Conservation (phyloP, 2,113 vertebrate genomes). For the Daubentonia madagascariensis region DNA sequence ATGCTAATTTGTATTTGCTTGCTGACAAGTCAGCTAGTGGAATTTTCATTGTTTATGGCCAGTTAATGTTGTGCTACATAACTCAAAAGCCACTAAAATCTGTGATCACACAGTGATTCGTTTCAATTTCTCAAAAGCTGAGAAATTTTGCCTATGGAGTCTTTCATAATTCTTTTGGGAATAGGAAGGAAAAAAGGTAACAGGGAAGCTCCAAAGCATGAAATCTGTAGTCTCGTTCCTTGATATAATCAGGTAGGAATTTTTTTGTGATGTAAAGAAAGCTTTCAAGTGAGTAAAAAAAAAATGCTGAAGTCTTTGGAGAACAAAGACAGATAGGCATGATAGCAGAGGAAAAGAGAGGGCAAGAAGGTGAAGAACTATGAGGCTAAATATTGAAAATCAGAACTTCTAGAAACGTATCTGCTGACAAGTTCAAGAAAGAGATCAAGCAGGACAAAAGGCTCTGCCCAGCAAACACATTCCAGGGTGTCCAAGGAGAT, state of each 20-base stretch:
- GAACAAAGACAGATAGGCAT: neutral
- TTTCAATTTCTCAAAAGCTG: neutral
- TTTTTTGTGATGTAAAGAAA: neutral
- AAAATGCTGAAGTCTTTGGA: neutral
- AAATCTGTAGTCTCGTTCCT: neutral
- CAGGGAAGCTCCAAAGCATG: neutral
- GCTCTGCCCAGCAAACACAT: neutral
- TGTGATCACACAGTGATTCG: neutral
- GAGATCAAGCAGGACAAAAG: neutral
- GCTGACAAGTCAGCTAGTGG: neutral
- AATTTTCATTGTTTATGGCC: neutral
- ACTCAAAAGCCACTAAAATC: neutral
- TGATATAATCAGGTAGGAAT: neutral
- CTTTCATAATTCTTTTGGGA: neutral
- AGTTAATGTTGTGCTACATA: neutral
- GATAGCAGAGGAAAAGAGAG: neutral
- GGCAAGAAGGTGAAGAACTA: neutral
- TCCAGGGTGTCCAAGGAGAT: neutral
- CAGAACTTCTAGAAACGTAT: neutral
- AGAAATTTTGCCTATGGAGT: neutral
- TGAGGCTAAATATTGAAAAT: neutral
- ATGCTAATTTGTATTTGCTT: neutral
- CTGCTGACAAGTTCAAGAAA: constrained; percentile 20
- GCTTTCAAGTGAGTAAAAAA: neutral
- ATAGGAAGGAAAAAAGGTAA: neutral